These are phyloP conservation scores for Polyommatus iphigenia DNA, from an alignment of 2,888 invertebrate genomes.

Conservation along the genomic window DNA sequence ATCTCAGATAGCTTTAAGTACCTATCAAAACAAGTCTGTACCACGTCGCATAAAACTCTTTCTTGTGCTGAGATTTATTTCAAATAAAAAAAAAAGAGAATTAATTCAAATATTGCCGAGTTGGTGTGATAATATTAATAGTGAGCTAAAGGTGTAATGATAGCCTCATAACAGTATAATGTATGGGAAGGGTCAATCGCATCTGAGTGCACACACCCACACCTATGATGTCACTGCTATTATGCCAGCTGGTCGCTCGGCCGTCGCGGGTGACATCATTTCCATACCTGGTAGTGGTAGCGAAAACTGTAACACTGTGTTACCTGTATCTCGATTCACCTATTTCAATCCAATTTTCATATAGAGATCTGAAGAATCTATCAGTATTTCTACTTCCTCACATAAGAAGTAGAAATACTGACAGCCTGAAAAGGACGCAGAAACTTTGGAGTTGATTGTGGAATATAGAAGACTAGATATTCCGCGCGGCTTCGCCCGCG, in stretches of 20 bases:
- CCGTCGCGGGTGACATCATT: neutral
- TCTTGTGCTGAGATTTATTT: too few species aligned
- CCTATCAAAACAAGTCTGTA: too few species aligned
- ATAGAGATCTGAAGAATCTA: too few species aligned
- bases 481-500: too few species aligned
- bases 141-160: neutral
- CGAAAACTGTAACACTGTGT: neutral
- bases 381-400: too few species aligned
- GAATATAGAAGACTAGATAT: too few species aligned
- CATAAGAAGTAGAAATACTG: too few species aligned
- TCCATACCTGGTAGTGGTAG: neutral
- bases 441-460: too few species aligned
- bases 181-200: constrained; percentile 10
- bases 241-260: neutral
- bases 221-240: constrained; percentile 1
- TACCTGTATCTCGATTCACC: neutral
- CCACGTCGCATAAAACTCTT: too few species aligned
- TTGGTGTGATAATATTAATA: neutral
- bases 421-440: too few species aligned
- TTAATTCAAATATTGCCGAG: neutral
- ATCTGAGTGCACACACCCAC: neutral
- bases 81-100: too few species aligned
- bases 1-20: too few species aligned
- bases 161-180: constrained; percentile 5
- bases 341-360: neutral